Conservation (phyloP, 2,113 vertebrate genomes). For the Gadus macrocephalus region DNA sequence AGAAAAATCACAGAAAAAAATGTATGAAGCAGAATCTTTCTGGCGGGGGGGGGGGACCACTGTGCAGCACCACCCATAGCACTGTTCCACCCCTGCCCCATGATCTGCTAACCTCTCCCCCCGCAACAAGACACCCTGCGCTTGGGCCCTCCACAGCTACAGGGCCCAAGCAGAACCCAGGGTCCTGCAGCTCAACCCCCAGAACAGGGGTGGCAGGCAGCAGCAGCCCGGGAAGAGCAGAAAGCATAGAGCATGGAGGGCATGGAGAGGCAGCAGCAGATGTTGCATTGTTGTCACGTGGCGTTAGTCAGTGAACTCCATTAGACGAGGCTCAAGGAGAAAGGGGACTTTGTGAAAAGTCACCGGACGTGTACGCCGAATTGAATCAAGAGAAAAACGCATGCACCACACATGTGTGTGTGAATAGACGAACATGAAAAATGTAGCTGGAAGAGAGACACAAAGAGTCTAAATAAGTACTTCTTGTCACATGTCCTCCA, state of each 20-base stretch:
- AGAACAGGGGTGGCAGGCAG: slow-evolving; percentile 11
- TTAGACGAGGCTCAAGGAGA: slow-evolving; percentile 17
- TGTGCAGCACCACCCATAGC: not conserved
- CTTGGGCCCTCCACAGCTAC: not conserved
- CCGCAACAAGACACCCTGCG: not conserved
- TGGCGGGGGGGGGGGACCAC: not conserved
- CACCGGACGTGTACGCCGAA: not conserved
- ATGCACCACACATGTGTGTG: too few species aligned
- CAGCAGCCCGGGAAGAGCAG: slow-evolving; percentile 6
- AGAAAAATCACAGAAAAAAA: not conserved
- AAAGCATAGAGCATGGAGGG: not conserved
- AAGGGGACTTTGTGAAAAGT: not conserved
- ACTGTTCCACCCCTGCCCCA: not conserved
- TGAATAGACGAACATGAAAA: not conserved
- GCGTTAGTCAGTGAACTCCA: slow-evolving; percentile 22
- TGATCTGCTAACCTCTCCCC: slow-evolving; percentile 26
- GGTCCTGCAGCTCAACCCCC: not conserved
- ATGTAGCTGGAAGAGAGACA: not conserved
- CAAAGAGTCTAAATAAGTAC: not conserved
- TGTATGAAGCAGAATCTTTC: not conserved
- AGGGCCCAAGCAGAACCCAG: slow-evolving; percentile 3
- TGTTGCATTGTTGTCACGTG: slow-evolving; percentile 24
- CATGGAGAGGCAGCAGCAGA: slow-evolving; percentile 27
- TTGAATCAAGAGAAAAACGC: too few species aligned
- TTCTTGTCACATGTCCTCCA: not conserved